phyloP scores from a whole-genome alignment of 2,888 invertebrate species.

The Dyspetes luteomarginatus region DNA sequence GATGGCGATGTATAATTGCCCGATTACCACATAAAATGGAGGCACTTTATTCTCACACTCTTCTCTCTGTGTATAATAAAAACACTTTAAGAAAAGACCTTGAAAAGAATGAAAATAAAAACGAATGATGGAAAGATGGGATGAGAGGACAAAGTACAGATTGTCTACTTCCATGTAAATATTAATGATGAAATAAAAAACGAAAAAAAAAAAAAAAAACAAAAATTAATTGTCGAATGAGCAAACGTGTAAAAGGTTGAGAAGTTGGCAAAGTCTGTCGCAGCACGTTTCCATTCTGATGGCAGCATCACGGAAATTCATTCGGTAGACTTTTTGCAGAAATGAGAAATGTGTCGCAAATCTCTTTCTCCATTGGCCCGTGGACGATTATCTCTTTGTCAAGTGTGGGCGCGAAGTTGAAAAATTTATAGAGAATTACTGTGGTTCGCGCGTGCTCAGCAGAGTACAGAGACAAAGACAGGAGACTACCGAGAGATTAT shows the following conservation, averaged over 20 bases:
- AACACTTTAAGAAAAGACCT: no score
- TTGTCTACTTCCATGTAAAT: no score
- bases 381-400: constrained; percentile 71
- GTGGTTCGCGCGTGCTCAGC: background rate
- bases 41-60: no score
- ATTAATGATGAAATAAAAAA: background rate
- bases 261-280: constrained; percentile 30
- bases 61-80: no score
- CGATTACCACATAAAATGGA: no score
- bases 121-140: no score
- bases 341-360: constrained; percentile 64
- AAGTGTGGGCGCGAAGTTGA: constrained; percentile 61
- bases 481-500: constrained; percentile 69
- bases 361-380: constrained; percentile 39
- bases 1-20: no score
- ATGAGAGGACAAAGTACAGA: no score
- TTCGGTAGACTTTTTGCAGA: background rate
- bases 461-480: constrained; percentile 15
- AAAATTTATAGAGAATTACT: constrained; percentile 53
- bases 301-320: background rate
- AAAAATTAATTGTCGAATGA: background rate
- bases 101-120: no score
- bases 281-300: background rate
- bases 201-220: background rate
- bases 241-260: constrained; percentile 16